phyloP scores from a whole-genome alignment of 2,888 invertebrate genomes.

The Sinopyrophorus schimmeli region DNA sequence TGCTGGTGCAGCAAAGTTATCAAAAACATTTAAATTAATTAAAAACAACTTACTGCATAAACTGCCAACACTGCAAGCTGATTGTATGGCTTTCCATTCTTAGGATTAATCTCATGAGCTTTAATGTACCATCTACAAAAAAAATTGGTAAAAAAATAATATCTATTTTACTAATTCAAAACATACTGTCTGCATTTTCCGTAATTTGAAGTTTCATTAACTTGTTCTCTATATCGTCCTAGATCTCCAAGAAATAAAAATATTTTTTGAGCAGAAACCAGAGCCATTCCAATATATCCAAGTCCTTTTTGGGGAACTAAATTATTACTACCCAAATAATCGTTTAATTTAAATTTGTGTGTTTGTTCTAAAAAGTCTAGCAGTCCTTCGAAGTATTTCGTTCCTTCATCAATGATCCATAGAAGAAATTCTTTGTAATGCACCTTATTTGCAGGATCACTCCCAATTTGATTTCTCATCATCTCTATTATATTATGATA shows the following conservation, averaged over 20 bases:
- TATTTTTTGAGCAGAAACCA: constrained; percentile 85
- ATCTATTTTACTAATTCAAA: not conserved
- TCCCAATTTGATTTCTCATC: constrained; percentile 68
- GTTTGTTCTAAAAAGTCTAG: constrained; percentile 73
- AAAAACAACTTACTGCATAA: constrained; percentile 65
- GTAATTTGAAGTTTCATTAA: constrained; percentile 79
- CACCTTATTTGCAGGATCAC: constrained; percentile 65
- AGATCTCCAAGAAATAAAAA: constrained; percentile 91
- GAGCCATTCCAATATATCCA: constrained; percentile 71
- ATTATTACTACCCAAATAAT: constrained; percentile 64
- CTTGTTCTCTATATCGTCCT: constrained; percentile 86
- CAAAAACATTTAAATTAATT: no score
- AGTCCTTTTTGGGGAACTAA: constrained; percentile 65
- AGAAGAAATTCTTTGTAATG: constrained; percentile 68
- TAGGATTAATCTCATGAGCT: constrained; percentile 91
- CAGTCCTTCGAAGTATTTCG: constrained; percentile 75
- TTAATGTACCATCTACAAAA: constrained; percentile 80
- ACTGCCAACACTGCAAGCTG: constrained; percentile 90
- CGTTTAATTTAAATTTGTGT: constrained; percentile 72
- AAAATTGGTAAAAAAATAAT: constrained; percentile 23
- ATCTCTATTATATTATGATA: constrained; percentile 88
- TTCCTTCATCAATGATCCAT: constrained; percentile 78
- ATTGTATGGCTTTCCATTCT: constrained; percentile 94
- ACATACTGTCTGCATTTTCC: constrained; percentile 73
- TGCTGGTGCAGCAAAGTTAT: no score